These are phyloP conservation scores for Diorhabda elongata DNA, from an alignment of 1,140 invertebrate species.

Conservation along the genomic window DNA sequence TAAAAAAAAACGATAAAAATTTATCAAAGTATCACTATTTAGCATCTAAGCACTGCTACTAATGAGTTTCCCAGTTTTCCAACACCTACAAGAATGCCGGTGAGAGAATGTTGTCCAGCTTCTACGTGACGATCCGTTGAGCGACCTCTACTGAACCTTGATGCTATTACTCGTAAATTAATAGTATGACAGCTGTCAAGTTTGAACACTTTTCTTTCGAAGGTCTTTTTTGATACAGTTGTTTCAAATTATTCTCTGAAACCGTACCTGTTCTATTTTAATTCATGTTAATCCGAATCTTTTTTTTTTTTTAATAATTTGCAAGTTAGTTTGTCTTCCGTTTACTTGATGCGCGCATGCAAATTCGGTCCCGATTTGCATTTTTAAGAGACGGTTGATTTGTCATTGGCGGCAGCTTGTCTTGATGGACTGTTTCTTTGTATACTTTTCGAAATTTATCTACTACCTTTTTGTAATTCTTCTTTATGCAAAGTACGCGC, in stretches of 20 bases:
- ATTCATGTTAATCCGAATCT: neutral
- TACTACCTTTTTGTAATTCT: neutral
- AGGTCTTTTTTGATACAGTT: no score
- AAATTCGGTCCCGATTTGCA: neutral
- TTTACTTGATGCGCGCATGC: neutral
- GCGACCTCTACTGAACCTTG: no score
- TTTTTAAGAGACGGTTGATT: slow-evolving; percentile 2
- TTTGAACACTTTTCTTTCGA: no score
- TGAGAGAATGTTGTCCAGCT: no score
- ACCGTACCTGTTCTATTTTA: neutral
- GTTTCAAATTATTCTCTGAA: neutral
- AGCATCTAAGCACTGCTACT: no score
- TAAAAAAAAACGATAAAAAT: no score
- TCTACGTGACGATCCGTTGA: no score
- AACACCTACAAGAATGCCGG: no score
- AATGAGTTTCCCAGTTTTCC: no score
- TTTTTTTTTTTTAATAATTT: neutral
- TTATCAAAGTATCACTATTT: no score
- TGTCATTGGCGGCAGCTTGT: slow-evolving; percentile 1
- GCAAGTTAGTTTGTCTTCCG: neutral
- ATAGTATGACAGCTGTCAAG: no score
- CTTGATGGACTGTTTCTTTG: slow-evolving; percentile 2
- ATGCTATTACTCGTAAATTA: no score
- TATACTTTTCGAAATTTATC: slow-evolving; percentile 1
- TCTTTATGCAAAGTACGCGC: neutral